Percentiles rank a stretch among this genome's conserved stretches.
phyloP scores from a whole-genome alignment of 1,140 invertebrate genomes.

The Meteorus sp. region DNA sequence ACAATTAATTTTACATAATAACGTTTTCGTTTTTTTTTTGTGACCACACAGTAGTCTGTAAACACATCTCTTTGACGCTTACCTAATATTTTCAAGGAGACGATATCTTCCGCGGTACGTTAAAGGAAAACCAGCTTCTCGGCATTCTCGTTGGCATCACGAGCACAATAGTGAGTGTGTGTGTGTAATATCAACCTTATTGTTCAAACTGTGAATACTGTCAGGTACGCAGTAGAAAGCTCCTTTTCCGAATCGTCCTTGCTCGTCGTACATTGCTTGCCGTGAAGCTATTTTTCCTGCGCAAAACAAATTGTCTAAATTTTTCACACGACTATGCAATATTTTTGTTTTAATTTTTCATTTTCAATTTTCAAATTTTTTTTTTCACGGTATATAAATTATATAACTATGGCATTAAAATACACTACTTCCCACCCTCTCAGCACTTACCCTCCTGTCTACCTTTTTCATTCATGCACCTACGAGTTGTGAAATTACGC shows the following conservation, averaged over 20 bases:
- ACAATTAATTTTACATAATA: constrained; percentile 1
- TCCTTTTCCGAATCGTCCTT: constrained; percentile 36
- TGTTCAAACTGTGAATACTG: constrained; percentile 32
- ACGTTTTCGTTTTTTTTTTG: neutral
- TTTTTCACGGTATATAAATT: too few relatives aligned
- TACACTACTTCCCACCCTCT: neutral
- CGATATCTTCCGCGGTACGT: constrained; percentile 26
- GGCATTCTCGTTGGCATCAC: constrained; percentile 28
- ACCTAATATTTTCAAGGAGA: constrained; percentile 31
- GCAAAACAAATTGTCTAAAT: constrained; percentile 46
- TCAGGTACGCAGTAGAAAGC: constrained; percentile 32
- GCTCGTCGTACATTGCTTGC: constrained; percentile 39
- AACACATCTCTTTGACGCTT: constrained; percentile 37
- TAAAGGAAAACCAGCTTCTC: constrained; percentile 32
- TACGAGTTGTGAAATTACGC: constrained; percentile 21
- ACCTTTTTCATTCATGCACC: neutral
- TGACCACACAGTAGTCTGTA: constrained; percentile 19
- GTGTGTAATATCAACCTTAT: constrained; percentile 28
- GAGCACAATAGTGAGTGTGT: constrained; percentile 24
- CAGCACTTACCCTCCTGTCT: constrained; percentile 12
- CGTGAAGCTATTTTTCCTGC: constrained; percentile 43
- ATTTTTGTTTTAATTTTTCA: constrained; percentile 19
- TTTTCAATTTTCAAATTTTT: neutral
- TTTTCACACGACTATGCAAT: constrained; percentile 36
- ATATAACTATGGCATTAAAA: neutral